Conservation (phyloP, 2,113 vertebrate genomes). For the Thymallus thymallus region DNA sequence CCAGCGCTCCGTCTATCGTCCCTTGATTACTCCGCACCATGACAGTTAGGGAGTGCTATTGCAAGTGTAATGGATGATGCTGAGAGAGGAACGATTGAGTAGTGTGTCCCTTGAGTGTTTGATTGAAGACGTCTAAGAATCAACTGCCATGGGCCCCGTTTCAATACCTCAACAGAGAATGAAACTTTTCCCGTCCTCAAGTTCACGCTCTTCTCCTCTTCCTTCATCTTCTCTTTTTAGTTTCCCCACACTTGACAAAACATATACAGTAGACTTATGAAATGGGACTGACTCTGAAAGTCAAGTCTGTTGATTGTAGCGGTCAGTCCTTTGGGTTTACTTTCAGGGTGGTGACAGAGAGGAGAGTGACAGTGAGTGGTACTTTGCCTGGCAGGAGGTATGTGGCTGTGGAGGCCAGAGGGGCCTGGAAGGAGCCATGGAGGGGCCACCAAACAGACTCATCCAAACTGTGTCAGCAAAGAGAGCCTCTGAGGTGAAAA, state of each 20-base stretch:
- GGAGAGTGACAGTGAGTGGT: slow-evolving; percentile 63
- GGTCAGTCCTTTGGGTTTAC: slow-evolving; percentile 36
- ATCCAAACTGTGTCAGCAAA: not conserved
- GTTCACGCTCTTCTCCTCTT: not conserved
- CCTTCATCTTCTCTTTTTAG: slow-evolving; percentile 5
- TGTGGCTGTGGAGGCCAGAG: slow-evolving; percentile 18
- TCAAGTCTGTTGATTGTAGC: slow-evolving; percentile 47
- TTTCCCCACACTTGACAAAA: slow-evolving; percentile 37
- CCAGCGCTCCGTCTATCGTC: too few species aligned
- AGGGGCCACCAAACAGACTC: not conserved
- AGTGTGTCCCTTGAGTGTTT: slow-evolving; percentile 17
- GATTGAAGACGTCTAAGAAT: slow-evolving; percentile 26
- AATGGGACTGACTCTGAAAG: slow-evolving; percentile 28
- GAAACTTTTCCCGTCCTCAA: slow-evolving; percentile 28
- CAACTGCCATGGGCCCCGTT: slow-evolving; percentile 27
- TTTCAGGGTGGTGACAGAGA: slow-evolving; percentile 42
- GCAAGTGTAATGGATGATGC: not conserved
- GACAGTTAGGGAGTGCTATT: not conserved
- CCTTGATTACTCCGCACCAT: too few species aligned
- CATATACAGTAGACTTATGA: slow-evolving; percentile 16
- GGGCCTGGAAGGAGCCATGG: slow-evolving; percentile 30
- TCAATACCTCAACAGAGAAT: slow-evolving; percentile 30
- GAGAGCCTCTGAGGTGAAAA: slow-evolving; percentile 34
- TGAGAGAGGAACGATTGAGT: slow-evolving; percentile 23
- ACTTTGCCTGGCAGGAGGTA: slow-evolving; percentile 57